These are phyloP conservation scores for Odontomyia ornata DNA, from an alignment of 2,888 invertebrate genomes.

Conservation along the genomic window DNA sequence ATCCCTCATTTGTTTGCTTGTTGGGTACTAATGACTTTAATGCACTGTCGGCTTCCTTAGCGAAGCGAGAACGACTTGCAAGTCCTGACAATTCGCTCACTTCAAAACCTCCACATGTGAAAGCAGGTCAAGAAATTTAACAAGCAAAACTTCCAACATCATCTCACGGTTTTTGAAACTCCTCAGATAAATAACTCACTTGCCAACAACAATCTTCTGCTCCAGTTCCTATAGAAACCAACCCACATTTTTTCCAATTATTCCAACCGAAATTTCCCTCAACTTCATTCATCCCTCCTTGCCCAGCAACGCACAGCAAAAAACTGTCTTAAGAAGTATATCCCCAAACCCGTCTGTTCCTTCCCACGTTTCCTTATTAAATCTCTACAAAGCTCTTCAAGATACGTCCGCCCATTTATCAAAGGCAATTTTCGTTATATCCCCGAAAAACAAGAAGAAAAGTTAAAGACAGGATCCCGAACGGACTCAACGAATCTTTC, in stretches of 20 bases:
- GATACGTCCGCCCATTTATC: conserved; percentile 24
- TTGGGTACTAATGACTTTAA: too few relatives aligned
- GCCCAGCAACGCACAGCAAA: background rate
- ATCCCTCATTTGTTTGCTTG: too few relatives aligned
- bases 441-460: conserved; percentile 15
- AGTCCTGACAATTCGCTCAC: background rate
- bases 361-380: conserved; percentile 8
- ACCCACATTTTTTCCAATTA: conserved; percentile 3
- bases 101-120: background rate
- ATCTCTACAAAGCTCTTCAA: conserved; percentile 8
- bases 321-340: background rate
- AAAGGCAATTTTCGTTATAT: conserved; percentile 11
- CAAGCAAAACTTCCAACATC: background rate
- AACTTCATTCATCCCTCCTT: background rate
- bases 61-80: too few relatives aligned
- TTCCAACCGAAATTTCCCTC: background rate
- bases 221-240: conserved; percentile 26
- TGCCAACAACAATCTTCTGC: conserved; percentile 17
- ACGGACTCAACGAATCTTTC: background rate
- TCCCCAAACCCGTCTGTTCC: conserved; percentile 2
- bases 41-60: too few relatives aligned
- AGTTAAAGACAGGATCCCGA: background rate
- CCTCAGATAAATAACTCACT: conserved; percentile 2
- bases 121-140: background rate
- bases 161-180: background rate